Base-by-base conservation (phyloP, 37 sponge, comb jelly and placozoan species). In the Halichondria panicea region DNA sequence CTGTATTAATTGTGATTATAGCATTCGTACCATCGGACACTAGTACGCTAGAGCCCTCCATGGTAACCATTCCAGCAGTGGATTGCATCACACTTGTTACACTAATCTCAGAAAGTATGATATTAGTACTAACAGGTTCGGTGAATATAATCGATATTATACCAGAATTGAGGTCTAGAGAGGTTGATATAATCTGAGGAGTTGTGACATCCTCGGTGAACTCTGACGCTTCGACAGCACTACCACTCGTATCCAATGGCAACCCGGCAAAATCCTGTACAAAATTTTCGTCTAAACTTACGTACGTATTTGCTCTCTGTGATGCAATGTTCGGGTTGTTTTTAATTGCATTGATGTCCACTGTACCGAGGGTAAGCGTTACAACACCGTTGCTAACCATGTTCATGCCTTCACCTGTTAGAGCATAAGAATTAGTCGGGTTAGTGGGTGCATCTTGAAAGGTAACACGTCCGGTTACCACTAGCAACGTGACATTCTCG, bases 111-210 rank as follows among this genome's bases (percentile, higher is more conserved):
- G n/a, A n/a, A n/a, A n/a, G n/a, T n/a, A n/a, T n/a, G 37, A 72
- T 81, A 5, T 45, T 45, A 18, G 65, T 66, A 59, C 71, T 70
- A 37, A 81, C 42, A 30, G 81, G 81, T 31, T 81, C 81, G 38
- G 53, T 55, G 64, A 81, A 81, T 37, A 81, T 63, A 5, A 81
- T 58, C 28, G 72, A 62, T 43, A 81, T 71, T 19, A 34, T 15
- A 24, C 81, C 81, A 58, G 62, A 43, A 31, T 81, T 43, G 9
- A 81, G 44, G 36, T 81, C 81, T 60, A 81, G n/a, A 27, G 72
- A 54, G 34, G 71, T 71, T 9, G 72, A 15, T 30, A 61, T 32
- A 7, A 81, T 42, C 37, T 52, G 32, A 34, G 81, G 81, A 33
- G 81, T 72, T 27, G 81, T 81, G 6, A 81, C 81, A 68, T 81